Evolutionary conservation across 1,140 invertebrate species (phyloP).

Genomic region (Psix sp.): DNA sequence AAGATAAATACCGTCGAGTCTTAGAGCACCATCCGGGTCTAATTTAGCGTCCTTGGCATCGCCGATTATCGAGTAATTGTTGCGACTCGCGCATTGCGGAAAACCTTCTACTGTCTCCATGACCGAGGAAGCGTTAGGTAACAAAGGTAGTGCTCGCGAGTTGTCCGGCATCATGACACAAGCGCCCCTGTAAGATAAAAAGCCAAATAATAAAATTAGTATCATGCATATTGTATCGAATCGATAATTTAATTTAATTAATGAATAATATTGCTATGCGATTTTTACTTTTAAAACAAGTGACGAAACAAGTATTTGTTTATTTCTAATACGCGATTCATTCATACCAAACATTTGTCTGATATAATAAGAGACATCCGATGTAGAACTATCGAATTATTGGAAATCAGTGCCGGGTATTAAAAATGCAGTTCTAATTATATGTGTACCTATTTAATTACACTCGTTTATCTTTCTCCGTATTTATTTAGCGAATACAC

Average conservation of each 20-base stretch:
- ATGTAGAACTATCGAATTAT: constrained; percentile 10
- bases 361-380: constrained; percentile 22
- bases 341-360: constrained; percentile 24
- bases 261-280: too few relatives aligned
- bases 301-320: neutral
- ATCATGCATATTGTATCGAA: too few relatives aligned
- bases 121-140: constrained; percentile 63
- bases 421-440: constrained; percentile 44
- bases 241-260: too few relatives aligned
- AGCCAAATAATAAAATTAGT: neutral
- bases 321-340: constrained; percentile 12
- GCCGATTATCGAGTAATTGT: constrained; percentile 76
- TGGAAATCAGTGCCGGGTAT: constrained; percentile 31
- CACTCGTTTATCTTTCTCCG: neutral
- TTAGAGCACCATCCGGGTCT: constrained; percentile 73
- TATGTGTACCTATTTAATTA: constrained; percentile 37
- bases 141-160: constrained; percentile 67
- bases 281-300: too few relatives aligned
- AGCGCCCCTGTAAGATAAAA: constrained; percentile 66
- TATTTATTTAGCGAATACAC: neutral
- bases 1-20: constrained; percentile 75
- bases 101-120: constrained; percentile 77
- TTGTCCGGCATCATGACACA: constrained; percentile 69
- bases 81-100: constrained; percentile 75
- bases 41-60: constrained; percentile 73